Evolutionary conservation across 1,140 invertebrate genomes (phyloP).

Genomic region (Lerema accius): DNA sequence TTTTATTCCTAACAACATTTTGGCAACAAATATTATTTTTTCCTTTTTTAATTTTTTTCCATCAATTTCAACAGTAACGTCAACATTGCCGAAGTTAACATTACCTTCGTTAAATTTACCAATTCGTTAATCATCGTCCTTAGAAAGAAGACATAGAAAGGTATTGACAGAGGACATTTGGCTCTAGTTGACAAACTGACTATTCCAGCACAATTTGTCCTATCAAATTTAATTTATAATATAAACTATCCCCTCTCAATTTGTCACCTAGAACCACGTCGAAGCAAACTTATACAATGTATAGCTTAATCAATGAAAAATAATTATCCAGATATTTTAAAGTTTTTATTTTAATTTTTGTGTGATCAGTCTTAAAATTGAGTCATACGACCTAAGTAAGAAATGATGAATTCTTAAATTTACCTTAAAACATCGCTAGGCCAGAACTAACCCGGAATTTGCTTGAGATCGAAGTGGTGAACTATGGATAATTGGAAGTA

Average conservation of each 20-base stretch:
- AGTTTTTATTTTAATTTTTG: slow-evolving; percentile 57
- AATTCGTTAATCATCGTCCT: slow-evolving; percentile 67
- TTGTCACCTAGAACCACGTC: slow-evolving; percentile 43
- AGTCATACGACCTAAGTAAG: slow-evolving; percentile 81
- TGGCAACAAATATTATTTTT: slow-evolving; percentile 81
- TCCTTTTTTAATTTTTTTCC: slow-evolving; percentile 57
- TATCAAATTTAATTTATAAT: slow-evolving; percentile 53
- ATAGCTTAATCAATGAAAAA: slow-evolving; percentile 58
- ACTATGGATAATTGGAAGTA: slow-evolving; percentile 51
- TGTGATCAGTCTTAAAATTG: slow-evolving; percentile 82
- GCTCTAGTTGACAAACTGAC: slow-evolving; percentile 43
- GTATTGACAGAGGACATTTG: slow-evolving; percentile 59
- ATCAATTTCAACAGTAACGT: slow-evolving; percentile 74
- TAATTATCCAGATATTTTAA: slow-evolving; percentile 64
- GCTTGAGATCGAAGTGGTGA: slow-evolving; percentile 53
- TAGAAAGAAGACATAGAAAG: slow-evolving; percentile 70
- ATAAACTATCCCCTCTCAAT: slow-evolving; percentile 49
- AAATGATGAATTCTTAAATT: slow-evolving; percentile 76
- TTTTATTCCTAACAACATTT: slow-evolving; percentile 81
- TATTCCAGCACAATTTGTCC: slow-evolving; percentile 55
- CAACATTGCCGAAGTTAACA: slow-evolving; percentile 70
- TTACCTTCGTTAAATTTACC: slow-evolving; percentile 55
- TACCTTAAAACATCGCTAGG: slow-evolving; percentile 75
- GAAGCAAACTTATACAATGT: slow-evolving; percentile 50
- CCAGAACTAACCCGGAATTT: slow-evolving; percentile 67